Base-by-base conservation (phyloP, 1,140 invertebrate species). In the Panagrolaimus sp. region DNA sequence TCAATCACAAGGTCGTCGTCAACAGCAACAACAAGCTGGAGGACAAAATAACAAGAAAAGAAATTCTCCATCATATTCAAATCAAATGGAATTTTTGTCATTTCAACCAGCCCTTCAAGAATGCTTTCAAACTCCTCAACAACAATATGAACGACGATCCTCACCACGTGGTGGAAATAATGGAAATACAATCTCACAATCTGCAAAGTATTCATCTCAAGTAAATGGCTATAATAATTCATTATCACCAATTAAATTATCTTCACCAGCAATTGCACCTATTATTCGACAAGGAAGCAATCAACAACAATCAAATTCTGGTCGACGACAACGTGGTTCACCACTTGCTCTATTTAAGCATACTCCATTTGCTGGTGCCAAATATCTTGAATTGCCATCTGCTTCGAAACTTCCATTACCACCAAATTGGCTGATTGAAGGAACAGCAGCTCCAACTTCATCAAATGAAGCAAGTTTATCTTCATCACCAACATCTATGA, bases 61-160 rank as follows among this genome's bases (percentile, higher is more conserved):
- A 11, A 27, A 11, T 16, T 57, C 51, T 4, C 51, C 20, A 9
- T 57, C n/a, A 11, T 27, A 11, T 13, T 27, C 51, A 27, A 11
- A 20, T 27, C 51, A 57, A 20, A 25, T 27, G 13, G 51, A 57
- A 27, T 57, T 57, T 27, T 57, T 57, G 51, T 57, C 51, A 9
- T 57, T 57, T 27, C 51, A 57, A 27, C 51, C 51, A 27, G 51
- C 51, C 11, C 51, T 57, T 11, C 51, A 57, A 57, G 51, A 27
- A 11, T 57, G 51, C 51, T 57, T 25, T 23, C 51, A 20, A 27
- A 57, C 51, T 11, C 51, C 51, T 20, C 20, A 57, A 27, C 27
- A 20, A 27, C 51, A 20, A 27, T 11, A 57, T 7, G 7, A 38
- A 38, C 51, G 51, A 11, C 51, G 51, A 25, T 57, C 51, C 1